These are phyloP conservation scores for Andricus grossulariae DNA, from an alignment of 1,140 invertebrate species.

Conservation along the genomic window DNA sequence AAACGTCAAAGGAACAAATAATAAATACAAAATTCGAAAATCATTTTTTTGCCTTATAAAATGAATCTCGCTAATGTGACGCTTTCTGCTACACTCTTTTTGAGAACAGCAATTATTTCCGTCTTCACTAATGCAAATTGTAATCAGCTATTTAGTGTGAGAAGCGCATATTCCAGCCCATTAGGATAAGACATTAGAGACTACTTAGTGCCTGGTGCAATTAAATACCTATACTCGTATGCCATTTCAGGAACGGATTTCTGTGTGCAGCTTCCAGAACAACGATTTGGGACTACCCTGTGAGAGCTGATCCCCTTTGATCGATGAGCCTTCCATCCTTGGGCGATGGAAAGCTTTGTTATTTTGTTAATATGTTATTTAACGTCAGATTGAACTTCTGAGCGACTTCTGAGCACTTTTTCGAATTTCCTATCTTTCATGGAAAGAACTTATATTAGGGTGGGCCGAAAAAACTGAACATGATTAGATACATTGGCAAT, in stretches of 20 bases:
- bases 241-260: slow-evolving; percentile 48
- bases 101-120: neutral
- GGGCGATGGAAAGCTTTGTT: slow-evolving; percentile 37
- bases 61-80: too few relatives aligned
- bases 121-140: slow-evolving; percentile 31
- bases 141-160: slow-evolving; percentile 56
- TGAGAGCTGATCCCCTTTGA: slow-evolving; percentile 56
- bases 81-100: neutral
- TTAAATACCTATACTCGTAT: slow-evolving; percentile 56
- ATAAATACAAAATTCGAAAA: too few relatives aligned
- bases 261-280: slow-evolving; percentile 38
- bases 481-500: too few relatives aligned
- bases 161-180: slow-evolving; percentile 54
- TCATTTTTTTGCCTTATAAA: too few relatives aligned
- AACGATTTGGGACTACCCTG: slow-evolving; percentile 46
- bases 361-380: slow-evolving; percentile 56
- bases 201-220: slow-evolving; percentile 57
- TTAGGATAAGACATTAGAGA: slow-evolving; percentile 65
- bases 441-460: neutral
- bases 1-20: too few relatives aligned
- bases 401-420: slow-evolving; percentile 29
- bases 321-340: slow-evolving; percentile 55
- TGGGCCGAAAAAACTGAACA: too few relatives aligned
- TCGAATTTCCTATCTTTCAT: neutral
- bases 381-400: slow-evolving; percentile 55